These are phyloP conservation scores for Misgurnus mizolepis DNA, from an alignment of 2,113 vertebrate genomes.

Conservation along the genomic window DNA sequence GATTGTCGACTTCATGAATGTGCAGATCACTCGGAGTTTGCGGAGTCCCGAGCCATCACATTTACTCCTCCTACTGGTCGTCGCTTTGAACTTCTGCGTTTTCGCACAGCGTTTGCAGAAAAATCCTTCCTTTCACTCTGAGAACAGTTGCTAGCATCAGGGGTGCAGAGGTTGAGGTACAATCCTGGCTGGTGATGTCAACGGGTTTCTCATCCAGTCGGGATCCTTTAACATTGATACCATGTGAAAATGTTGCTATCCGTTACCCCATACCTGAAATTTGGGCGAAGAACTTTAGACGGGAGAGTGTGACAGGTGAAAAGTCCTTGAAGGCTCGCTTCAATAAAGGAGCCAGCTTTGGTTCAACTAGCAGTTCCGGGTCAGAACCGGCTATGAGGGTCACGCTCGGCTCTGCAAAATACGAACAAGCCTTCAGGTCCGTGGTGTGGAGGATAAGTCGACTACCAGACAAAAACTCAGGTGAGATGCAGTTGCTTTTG, in stretches of 20 bases:
- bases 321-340: slow-evolving; percentile 89
- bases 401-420: slow-evolving; percentile 88
- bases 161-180: slow-evolving; percentile 87
- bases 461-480: slow-evolving; percentile 90
- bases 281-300: slow-evolving; percentile 90
- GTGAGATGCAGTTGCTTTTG: slow-evolving; percentile 64
- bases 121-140: slow-evolving; percentile 85
- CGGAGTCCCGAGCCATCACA: slow-evolving; percentile 69
- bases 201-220: slow-evolving; percentile 82
- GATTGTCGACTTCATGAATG: slow-evolving; percentile 80
- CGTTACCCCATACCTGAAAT: slow-evolving; percentile 83
- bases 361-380: slow-evolving; percentile 78
- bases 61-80: slow-evolving; percentile 83
- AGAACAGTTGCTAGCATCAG: slow-evolving; percentile 79
- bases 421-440: slow-evolving; percentile 85
- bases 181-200: slow-evolving; percentile 90
- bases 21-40: slow-evolving; percentile 78
- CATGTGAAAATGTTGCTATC: slow-evolving; percentile 87
- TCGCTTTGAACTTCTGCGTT: slow-evolving; percentile 84
- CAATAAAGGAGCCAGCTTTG: slow-evolving; percentile 87
- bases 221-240: slow-evolving; percentile 81
- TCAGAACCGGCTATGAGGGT: slow-evolving; percentile 91
- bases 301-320: slow-evolving; percentile 83
- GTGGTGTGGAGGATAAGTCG: slow-evolving; percentile 89
- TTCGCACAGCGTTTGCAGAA: slow-evolving; percentile 81